Percentiles rank a stretch among this genome's conserved stretches.
Conservation (phyloP, 2,888 invertebrate genomes). For the Apoderus coryli region DNA sequence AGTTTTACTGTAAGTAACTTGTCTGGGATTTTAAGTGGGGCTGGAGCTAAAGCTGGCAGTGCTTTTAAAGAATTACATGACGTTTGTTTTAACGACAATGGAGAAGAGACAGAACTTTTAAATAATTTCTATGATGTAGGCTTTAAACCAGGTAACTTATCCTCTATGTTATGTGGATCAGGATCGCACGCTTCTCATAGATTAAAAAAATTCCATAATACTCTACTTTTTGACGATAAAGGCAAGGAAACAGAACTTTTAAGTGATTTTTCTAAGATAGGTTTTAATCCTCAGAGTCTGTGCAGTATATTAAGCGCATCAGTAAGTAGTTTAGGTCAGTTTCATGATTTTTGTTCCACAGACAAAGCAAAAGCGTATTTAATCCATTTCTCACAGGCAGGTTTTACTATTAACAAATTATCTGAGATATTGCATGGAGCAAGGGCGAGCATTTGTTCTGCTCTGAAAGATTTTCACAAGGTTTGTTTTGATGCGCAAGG, state of each 20-base stretch:
- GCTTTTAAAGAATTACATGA: slow-evolving; percentile 23
- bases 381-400: no score
- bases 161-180: no score
- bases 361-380: no score
- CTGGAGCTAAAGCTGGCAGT: slow-evolving; percentile 18
- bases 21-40: slow-evolving; percentile 16
- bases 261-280: slow-evolving; percentile 19
- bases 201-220: slow-evolving; percentile 18
- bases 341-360: no score
- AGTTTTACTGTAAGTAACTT: slow-evolving; percentile 12
- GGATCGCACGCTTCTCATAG: slow-evolving; percentile 16
- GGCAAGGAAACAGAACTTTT: slow-evolving; percentile 21
- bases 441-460: no score
- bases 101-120: slow-evolving; percentile 20
- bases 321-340: no score
- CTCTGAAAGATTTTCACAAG: no score
- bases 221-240: slow-evolving; percentile 19
- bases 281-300: no score
- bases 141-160: slow-evolving; percentile 20
- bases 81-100: slow-evolving; percentile 22
- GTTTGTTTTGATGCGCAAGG: no score
- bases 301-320: no score
- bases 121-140: slow-evolving; percentile 22
- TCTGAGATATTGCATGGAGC: no score
- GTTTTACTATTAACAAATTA: no score